phyloP scores from a whole-genome alignment of 2,888 invertebrate genomes.

The Enchytraeus crypticus region DNA sequence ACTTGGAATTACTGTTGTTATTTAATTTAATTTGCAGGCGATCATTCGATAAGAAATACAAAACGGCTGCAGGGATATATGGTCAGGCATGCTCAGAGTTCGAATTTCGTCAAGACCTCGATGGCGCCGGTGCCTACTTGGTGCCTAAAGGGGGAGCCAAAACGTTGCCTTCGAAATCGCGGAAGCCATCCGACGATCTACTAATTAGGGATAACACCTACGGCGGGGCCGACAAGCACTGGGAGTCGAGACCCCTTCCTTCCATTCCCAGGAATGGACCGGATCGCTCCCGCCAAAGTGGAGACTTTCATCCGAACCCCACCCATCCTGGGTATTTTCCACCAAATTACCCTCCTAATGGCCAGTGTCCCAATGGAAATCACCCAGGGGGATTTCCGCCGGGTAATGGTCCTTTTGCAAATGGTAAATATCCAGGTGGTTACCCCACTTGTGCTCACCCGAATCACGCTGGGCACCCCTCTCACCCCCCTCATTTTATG shows the following conservation, averaged over 20 bases:
- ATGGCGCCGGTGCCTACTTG: conserved; percentile 9
- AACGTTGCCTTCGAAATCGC: background rate
- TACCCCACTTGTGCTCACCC: background rate
- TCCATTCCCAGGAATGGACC: conserved; percentile 14
- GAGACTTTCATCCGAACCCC: background rate
- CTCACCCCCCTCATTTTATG: too few species aligned
- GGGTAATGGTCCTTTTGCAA: background rate
- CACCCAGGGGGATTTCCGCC: conserved; percentile 1
- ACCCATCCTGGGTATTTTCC: conserved; percentile 2
- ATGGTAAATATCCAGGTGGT: background rate
- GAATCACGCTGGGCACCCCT: too few species aligned
- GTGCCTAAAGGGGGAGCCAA: background rate
- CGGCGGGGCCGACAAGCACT: conserved; percentile 16
- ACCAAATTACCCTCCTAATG: background rate
- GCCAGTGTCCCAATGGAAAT: background rate
- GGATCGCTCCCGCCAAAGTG: background rate
- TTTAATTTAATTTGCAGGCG: background rate
- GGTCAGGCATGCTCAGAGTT: conserved; percentile 16
- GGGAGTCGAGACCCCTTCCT: conserved; percentile 25
- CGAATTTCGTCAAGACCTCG: conserved; percentile 14
- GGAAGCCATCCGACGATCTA: conserved; percentile 13
- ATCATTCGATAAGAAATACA: conserved; percentile 9
- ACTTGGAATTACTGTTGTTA: too few species aligned
- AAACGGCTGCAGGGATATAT: conserved; percentile 13
- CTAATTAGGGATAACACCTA: conserved; percentile 16